Conservation (phyloP, 1,140 invertebrate genomes). For the Elymnias hypermnestra region DNA sequence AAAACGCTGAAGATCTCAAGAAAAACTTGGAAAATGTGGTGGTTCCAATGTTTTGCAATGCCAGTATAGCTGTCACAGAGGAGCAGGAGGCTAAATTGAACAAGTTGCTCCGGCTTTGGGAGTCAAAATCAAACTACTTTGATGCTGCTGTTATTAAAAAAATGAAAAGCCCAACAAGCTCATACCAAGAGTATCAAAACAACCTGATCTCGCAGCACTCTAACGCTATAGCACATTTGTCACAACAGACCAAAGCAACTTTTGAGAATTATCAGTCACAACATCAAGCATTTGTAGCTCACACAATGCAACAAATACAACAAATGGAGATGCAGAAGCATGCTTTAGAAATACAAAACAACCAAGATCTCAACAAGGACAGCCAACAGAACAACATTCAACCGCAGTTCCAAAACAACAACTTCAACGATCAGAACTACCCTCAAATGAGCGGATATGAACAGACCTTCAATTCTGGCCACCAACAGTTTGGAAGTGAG, state of each 20-base stretch:
- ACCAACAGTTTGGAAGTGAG: conserved; percentile 59
- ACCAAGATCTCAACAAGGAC: conserved; percentile 51
- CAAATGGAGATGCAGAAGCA: conserved; percentile 88
- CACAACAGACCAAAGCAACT: conserved; percentile 84
- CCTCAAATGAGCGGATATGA: conserved; percentile 48
- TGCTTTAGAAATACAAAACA: conserved; percentile 81
- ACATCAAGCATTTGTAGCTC: conserved; percentile 95
- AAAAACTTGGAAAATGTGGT: conserved; percentile 94
- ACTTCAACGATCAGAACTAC: conserved; percentile 56
- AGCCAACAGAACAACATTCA: conserved; percentile 43
- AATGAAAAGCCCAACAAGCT: conserved; percentile 85
- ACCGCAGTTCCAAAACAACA: conserved; percentile 50
- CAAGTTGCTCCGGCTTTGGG: conserved; percentile 95
- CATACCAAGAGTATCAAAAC: conserved; percentile 90
- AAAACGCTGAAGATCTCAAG: conserved; percentile 94
- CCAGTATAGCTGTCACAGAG: conserved; percentile 87
- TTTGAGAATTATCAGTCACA: conserved; percentile 92
- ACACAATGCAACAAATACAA: conserved; percentile 92
- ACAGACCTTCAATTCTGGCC: conserved; percentile 44
- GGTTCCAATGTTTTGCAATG: conserved; percentile 97
- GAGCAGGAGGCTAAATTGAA: conserved; percentile 93
- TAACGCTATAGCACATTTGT: conserved; percentile 84
- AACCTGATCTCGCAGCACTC: conserved; percentile 87
- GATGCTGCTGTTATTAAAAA: conserved; percentile 89
- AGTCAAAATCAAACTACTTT: conserved; percentile 97